phyloP scores from a whole-genome alignment of 2,113 vertebrate species.

The Oryctolagus cuniculus region DNA sequence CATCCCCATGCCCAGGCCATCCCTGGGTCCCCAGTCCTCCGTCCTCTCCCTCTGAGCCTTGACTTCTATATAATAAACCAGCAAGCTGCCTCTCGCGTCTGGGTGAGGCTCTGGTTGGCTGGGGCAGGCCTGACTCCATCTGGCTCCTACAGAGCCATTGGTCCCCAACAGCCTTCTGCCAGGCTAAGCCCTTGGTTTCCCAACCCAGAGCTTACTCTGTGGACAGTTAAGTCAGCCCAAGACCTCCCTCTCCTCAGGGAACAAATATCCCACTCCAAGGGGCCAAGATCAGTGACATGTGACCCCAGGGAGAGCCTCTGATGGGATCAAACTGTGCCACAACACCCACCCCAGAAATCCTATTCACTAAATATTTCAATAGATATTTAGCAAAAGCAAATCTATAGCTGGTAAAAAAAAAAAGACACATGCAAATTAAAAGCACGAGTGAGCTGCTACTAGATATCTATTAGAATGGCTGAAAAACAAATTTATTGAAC shows the following conservation, averaged over 20 bases:
- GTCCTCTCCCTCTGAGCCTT: not conserved
- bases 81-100: not conserved
- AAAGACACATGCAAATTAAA: no score
- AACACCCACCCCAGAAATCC: no score
- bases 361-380: no score
- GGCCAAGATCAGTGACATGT: not conserved
- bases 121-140: not conserved
- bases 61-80: conserved; percentile 66
- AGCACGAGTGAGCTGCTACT: no score
- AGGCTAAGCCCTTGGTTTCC: not conserved
- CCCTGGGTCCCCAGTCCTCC: not conserved
- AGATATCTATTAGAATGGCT: no score
- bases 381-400: no score
- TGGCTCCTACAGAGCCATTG: not conserved
- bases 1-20: not conserved
- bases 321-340: not conserved
- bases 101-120: not conserved
- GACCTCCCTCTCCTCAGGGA: no score
- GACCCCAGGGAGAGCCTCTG: not conserved
- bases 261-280: not conserved
- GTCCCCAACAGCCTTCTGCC: not conserved
- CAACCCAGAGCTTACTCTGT: not conserved
- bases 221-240: not conserved
- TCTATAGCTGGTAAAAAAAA: no score
- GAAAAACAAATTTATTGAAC: no score